phyloP scores from a whole-genome alignment of 2,888 invertebrate genomes.

The Rhamnusium bicolor region DNA sequence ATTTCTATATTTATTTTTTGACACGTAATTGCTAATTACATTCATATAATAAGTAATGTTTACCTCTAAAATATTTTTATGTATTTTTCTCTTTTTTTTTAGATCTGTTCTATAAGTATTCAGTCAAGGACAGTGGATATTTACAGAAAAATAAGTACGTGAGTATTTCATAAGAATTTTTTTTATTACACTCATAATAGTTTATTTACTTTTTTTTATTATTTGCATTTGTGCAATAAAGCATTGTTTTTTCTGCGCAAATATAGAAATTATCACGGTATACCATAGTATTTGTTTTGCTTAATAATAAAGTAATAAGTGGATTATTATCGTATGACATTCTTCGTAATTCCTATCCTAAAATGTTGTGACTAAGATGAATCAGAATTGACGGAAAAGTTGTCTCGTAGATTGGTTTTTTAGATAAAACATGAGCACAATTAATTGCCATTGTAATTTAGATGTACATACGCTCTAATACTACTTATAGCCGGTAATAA shows the following conservation, averaged over 20 bases:
- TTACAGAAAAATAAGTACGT: constrained; percentile 4
- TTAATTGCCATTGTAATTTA: too few relatives aligned
- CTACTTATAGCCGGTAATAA: too few relatives aligned
- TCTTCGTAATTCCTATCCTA: too few relatives aligned
- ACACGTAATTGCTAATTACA: background rate
- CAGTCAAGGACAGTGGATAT: constrained; percentile 15
- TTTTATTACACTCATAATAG: background rate
- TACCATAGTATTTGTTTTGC: background rate
- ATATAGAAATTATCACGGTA: constrained; percentile 4
- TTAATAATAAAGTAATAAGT: background rate
- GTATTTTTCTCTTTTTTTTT: background rate
- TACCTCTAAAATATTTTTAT: background rate
- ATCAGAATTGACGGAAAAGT: too few relatives aligned
- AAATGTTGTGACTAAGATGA: background rate
- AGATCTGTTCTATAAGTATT: background rate
- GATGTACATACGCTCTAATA: too few relatives aligned
- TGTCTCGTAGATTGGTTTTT: too few relatives aligned
- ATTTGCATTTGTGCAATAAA: background rate
- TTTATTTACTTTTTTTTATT: background rate
- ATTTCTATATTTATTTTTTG: too few relatives aligned
- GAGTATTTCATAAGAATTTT: background rate
- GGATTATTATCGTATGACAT: too few relatives aligned
- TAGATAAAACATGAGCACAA: too few relatives aligned
- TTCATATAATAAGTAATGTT: background rate
- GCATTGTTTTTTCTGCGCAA: background rate